A percentile compares a stretch with the other conserved stretches of the same genome.
Evolutionary conservation across 2,888 invertebrate species (phyloP).

Genomic region (Volucella bombylans): DNA sequence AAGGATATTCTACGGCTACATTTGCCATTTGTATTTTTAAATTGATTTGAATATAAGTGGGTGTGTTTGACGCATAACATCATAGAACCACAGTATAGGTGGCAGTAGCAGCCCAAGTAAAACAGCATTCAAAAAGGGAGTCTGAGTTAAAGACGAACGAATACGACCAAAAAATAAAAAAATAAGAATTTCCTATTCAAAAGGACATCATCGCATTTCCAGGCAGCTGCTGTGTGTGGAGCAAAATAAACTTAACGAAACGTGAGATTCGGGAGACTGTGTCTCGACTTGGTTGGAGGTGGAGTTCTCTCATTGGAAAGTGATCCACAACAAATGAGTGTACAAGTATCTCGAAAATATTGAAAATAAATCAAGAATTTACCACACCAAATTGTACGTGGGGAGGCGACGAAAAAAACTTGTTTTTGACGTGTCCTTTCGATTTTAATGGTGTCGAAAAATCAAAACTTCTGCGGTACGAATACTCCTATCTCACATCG

Average conservation of each 20-base stretch:
- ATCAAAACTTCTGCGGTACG: slow-evolving; percentile 10
- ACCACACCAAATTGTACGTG: slow-evolving; percentile 48
- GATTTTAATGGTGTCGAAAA: slow-evolving; percentile 22
- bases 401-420: slow-evolving; percentile 24
- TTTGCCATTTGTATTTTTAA: slow-evolving; percentile 55
- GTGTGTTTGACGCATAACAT: slow-evolving; percentile 78
- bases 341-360: slow-evolving; percentile 43
- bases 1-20: slow-evolving; percentile 22
- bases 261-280: slow-evolving; percentile 38
- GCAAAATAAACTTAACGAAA: slow-evolving; percentile 75
- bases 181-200: slow-evolving; percentile 77
- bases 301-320: slow-evolving; percentile 68
- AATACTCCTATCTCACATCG: background rate
- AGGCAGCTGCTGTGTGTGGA: slow-evolving; percentile 69
- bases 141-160: slow-evolving; percentile 40
- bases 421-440: slow-evolving; percentile 38
- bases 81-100: slow-evolving; percentile 65
- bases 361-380: slow-evolving; percentile 70
- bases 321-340: slow-evolving; percentile 72
- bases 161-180: background rate
- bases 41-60: slow-evolving; percentile 75
- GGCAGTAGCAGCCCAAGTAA: slow-evolving; percentile 62
- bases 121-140: slow-evolving; percentile 44
- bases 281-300: slow-evolving; percentile 13
- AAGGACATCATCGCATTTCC: slow-evolving; percentile 76